These are phyloP conservation scores for Synaphobranchus kaupii DNA, from an alignment of 2,797 vertebrate species.

Conservation along the genomic window DNA sequence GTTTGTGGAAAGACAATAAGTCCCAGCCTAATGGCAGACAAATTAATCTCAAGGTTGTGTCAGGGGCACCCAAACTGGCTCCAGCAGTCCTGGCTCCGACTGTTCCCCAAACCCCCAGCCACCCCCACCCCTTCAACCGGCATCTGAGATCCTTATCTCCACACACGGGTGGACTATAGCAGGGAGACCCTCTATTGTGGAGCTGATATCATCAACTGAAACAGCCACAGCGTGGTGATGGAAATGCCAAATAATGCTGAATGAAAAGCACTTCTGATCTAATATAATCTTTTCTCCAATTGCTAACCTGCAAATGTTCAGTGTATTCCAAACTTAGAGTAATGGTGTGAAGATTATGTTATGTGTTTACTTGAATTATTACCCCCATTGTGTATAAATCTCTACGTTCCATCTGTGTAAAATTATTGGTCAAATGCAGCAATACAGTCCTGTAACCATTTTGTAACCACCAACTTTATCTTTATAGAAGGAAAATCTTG, in stretches of 20 bases:
- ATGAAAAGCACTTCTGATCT: background rate
- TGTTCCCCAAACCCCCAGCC: background rate
- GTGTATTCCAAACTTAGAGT: background rate
- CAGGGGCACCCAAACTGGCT: constrained; percentile 4
- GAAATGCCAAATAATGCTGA: background rate
- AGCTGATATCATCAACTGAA: background rate
- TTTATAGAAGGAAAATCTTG: background rate
- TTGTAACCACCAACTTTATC: background rate
- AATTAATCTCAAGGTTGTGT: constrained; percentile 11
- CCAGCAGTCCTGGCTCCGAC: background rate
- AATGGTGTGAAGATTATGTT: background rate
- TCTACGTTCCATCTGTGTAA: background rate
- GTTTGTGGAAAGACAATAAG: background rate
- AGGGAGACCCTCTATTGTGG: background rate
- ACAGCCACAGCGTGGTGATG: background rate
- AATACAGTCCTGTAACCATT: background rate
- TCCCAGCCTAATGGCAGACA: constrained; percentile 6
- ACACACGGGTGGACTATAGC: background rate
- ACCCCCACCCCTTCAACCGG: background rate
- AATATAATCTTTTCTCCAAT: background rate
- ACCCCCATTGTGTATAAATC: background rate
- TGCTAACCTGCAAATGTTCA: background rate
- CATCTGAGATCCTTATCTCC: constrained; percentile 22
- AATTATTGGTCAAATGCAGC: background rate
- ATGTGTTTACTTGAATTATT: background rate